Evolutionary conservation across 2,797 vertebrate genomes (phyloP).

Genomic region (Xiphorhynchus erythropygius): DNA sequence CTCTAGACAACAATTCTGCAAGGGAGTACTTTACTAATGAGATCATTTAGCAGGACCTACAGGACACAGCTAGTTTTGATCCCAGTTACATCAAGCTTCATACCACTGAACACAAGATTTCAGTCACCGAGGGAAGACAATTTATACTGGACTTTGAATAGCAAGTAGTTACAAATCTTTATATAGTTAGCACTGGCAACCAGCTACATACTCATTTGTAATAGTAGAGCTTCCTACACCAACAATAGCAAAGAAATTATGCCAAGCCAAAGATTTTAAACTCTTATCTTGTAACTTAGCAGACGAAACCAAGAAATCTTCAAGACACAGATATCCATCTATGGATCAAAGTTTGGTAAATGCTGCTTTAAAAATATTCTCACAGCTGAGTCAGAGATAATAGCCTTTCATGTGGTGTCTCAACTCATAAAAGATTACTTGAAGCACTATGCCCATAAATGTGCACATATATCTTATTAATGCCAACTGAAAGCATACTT

Average conservation of each 20-base stretch:
- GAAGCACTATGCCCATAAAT: not conserved
- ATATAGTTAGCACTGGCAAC: not conserved
- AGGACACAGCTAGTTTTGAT: not conserved
- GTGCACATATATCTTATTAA: not conserved
- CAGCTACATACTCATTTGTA: not conserved
- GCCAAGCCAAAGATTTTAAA: not conserved
- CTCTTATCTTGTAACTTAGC: not conserved
- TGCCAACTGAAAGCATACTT: not conserved
- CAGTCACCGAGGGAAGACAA: not conserved
- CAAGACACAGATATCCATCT: not conserved
- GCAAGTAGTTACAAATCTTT: not conserved
- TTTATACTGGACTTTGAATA: not conserved
- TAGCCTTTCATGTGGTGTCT: not conserved
- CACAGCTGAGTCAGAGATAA: not conserved
- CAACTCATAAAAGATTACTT: not conserved
- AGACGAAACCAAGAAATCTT: not conserved
- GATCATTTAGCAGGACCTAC: accelerated
- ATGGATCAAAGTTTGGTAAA: not conserved
- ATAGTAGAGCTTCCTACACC: not conserved
- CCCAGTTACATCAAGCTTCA: not conserved
- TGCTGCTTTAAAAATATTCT: not conserved
- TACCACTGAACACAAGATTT: not conserved
- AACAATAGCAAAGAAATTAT: not conserved
- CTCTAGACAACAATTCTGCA: not conserved
- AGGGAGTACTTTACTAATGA: not conserved